Percentiles rank a stretch among this genome's conserved stretches.
These are phyloP conservation scores for Acleris laterana DNA, from an alignment of 2,888 invertebrate species.

Conservation along the genomic window DNA sequence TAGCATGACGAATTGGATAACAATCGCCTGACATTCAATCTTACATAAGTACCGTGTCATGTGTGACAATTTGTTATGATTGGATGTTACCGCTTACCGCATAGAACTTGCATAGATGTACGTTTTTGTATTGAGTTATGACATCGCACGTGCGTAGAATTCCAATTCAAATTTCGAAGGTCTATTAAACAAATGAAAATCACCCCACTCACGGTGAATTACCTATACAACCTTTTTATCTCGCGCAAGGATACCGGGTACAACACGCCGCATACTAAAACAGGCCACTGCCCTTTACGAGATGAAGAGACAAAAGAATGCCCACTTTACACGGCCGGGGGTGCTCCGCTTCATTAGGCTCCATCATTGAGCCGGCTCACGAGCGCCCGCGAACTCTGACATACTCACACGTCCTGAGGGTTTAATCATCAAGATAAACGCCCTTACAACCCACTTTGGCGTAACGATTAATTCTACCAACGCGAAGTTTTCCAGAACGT, in stretches of 20 bases:
- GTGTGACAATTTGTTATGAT: too few relatives aligned
- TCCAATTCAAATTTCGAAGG: too few relatives aligned
- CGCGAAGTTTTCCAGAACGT: conserved; percentile 19
- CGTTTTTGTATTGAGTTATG: too few relatives aligned
- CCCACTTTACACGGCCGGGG: conserved; percentile 27
- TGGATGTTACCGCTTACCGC: too few relatives aligned
- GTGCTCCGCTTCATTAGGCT: conserved; percentile 29
- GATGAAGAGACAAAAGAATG: conserved; percentile 32
- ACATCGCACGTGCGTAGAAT: too few relatives aligned
- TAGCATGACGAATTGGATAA: too few relatives aligned
- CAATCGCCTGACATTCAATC: too few relatives aligned
- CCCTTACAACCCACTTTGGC: conserved; percentile 19
- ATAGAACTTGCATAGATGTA: too few relatives aligned
- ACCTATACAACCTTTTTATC: not conserved
- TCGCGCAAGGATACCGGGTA: not conserved
- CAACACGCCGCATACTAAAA: conserved; percentile 18
- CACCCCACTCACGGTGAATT: not conserved
- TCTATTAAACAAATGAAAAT: too few relatives aligned
- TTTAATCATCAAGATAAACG: conserved; percentile 34
- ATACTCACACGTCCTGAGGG: conserved; percentile 30
- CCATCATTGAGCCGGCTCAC: conserved; percentile 12
- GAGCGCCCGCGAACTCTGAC: conserved; percentile 29
- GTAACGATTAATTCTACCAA: conserved; percentile 25
- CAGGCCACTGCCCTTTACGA: conserved; percentile 35
- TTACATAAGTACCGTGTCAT: too few relatives aligned